A percentile compares a stretch with the other conserved stretches of the same genome.
phyloP scores from a whole-genome alignment of 2,797 vertebrate species.

The Platyrinchus mystaceus region DNA sequence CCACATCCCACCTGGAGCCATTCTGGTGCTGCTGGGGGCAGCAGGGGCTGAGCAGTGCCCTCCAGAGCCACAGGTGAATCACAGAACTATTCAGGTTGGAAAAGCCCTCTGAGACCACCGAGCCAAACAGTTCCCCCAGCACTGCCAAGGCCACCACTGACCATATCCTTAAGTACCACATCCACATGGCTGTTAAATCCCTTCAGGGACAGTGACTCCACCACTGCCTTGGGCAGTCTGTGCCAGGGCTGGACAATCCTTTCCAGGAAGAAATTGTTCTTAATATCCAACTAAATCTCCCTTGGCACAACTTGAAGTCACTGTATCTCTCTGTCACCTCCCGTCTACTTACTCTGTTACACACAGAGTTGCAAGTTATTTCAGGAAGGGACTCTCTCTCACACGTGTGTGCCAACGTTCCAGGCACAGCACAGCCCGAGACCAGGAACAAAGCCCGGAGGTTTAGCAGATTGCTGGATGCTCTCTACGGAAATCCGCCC shows the following conservation, averaged over 20 bases:
- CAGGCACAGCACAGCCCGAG: not conserved
- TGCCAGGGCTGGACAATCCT: not conserved
- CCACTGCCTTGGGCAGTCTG: not conserved
- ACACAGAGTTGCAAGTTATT: not conserved
- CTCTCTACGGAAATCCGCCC: not conserved
- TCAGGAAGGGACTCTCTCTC: not conserved
- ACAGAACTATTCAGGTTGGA: not conserved
- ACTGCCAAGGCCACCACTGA: not conserved
- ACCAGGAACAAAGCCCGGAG: not conserved
- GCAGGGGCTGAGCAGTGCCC: not conserved
- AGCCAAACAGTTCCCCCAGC: not conserved
- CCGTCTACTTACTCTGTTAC: not conserved
- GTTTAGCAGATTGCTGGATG: too few species aligned
- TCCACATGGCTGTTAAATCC: not conserved
- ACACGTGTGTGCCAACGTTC: not conserved
- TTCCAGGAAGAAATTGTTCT: not conserved
- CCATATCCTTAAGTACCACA: not conserved
- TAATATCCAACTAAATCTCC: not conserved
- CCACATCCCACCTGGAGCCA: not conserved
- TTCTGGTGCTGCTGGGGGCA: not conserved
- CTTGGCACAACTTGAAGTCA: not conserved
- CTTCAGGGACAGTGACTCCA: not conserved
- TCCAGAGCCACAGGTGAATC: not conserved
- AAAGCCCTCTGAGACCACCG: not conserved
- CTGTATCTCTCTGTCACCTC: not conserved